Base-by-base conservation (phyloP, 2,113 vertebrate genomes). In the Takifugu bimaculatus region DNA sequence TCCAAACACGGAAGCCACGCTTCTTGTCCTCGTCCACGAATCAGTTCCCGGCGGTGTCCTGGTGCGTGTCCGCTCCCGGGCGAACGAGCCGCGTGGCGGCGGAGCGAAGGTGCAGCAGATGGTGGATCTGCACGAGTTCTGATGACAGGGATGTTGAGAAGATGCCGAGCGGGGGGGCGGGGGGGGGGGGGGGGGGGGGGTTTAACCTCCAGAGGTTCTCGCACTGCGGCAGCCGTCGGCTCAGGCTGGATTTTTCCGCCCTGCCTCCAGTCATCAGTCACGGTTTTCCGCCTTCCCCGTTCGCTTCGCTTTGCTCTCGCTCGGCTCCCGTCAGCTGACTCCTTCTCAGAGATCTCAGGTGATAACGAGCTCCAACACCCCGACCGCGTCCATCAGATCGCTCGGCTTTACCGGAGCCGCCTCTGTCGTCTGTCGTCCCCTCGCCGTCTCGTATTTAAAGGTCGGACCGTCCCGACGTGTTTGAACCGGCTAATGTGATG, bases 171-270 rank as follows among this genome's bases (percentile, higher is more conserved):
- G 48, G 74, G 61, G 85, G 82, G 85, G 77, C 54, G 48, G 74
- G 74, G 76, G 61, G 85, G 82, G 48, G 74, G 61, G 85, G 82
- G 85, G 77, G 54, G 48, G 74, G 74, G 76, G 61, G 85, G 82
- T 85, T 85, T 84, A 87, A 88, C 88, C 86, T 89, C 88, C 79
- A 79, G 78, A 78, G 81, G 72, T 76, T 85, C 74, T 73, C 64
- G 70, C 65, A 71, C 65, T 78, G 71, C 77, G 43, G 72, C 72
- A 77, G 73, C 69, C 64, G 72, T 68, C 75, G 64, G 78, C 71
- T 79, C 48, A 15, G 0, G 50, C 44, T 50, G 64, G 45, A 62
- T 64, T 54, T 44, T 44, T 72, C 58, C 57, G 49, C 26, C 27
- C 12, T 51, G 32, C 54, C 52, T 67, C 50, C 59, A 54, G 15